These are phyloP conservation scores for Crypturellus undulatus DNA, from an alignment of 2,113 vertebrate species.

Conservation along the genomic window DNA sequence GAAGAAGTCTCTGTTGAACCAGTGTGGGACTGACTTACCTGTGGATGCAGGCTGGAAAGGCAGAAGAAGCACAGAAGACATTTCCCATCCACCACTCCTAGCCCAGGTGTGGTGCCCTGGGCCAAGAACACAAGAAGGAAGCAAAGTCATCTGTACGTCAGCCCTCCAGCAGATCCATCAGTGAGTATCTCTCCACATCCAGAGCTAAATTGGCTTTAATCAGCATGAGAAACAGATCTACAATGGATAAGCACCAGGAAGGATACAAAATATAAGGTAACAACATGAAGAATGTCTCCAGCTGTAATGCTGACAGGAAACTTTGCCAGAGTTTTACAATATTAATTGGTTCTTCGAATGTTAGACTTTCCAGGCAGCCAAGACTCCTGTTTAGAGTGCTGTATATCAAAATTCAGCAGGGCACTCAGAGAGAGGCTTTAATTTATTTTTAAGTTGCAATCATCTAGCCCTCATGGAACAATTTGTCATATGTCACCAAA, in stretches of 20 bases:
- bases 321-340: conserved; percentile 37
- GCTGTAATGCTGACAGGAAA: neutral
- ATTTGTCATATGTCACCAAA: conserved; percentile 18
- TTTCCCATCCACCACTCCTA: neutral
- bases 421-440: conserved; percentile 11
- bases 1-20: neutral
- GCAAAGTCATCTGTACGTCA: neutral
- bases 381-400: conserved; percentile 5
- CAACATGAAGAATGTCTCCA: neutral
- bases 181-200: neutral
- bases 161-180: neutral
- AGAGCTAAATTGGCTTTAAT: neutral
- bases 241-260: neutral
- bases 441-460: conserved; percentile 52
- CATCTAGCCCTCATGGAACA: neutral
- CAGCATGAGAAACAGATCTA: neutral
- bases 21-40: neutral
- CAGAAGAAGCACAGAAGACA: neutral
- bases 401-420: conserved; percentile 15
- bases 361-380: conserved; percentile 15
- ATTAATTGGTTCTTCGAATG: conserved; percentile 46
- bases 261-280: conserved; percentile 5
- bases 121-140: neutral
- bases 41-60: neutral
- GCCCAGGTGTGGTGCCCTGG: too few relatives aligned